Conservation (phyloP, 1,140 invertebrate species). For the Caenorhabditis elegans region DNA sequence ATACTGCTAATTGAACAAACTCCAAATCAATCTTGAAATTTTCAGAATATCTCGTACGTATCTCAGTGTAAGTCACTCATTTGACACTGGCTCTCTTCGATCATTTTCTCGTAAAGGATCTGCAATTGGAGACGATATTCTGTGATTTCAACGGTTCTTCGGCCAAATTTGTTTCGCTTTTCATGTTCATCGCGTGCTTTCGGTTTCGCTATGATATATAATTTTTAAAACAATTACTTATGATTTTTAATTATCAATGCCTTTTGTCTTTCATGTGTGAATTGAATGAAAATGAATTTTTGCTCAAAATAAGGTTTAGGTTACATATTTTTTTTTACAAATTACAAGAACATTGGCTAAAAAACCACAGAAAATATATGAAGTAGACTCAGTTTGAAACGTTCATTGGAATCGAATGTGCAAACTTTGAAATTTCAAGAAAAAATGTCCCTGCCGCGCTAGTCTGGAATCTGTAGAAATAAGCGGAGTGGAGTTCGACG, state of each 20-base stretch:
- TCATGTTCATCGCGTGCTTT: not conserved
- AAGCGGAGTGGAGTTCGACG: too few species aligned
- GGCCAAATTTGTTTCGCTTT: not conserved
- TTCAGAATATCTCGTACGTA: slow-evolving; percentile 41
- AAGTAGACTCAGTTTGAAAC: too few species aligned
- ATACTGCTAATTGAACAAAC: too few species aligned
- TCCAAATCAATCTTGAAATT: too few species aligned
- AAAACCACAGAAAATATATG: too few species aligned
- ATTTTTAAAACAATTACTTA: not conserved
- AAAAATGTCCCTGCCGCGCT: too few species aligned
- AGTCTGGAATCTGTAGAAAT: too few species aligned
- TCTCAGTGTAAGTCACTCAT: slow-evolving; percentile 55
- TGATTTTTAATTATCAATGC: not conserved
- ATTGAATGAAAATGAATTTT: not conserved
- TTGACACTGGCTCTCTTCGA: slow-evolving; percentile 61
- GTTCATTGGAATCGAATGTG: too few species aligned
- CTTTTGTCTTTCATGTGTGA: not conserved
- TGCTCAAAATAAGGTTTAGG: too few species aligned
- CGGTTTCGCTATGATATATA: not conserved
- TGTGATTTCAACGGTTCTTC: slow-evolving; percentile 29
- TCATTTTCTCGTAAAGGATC: slow-evolving; percentile 60
- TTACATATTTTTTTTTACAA: too few species aligned
- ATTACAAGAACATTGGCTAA: too few species aligned
- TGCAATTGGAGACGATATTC: slow-evolving; percentile 56
- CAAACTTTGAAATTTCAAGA: too few species aligned